Base-by-base conservation (phyloP, 2,888 invertebrate species). In the Acleris literana region DNA sequence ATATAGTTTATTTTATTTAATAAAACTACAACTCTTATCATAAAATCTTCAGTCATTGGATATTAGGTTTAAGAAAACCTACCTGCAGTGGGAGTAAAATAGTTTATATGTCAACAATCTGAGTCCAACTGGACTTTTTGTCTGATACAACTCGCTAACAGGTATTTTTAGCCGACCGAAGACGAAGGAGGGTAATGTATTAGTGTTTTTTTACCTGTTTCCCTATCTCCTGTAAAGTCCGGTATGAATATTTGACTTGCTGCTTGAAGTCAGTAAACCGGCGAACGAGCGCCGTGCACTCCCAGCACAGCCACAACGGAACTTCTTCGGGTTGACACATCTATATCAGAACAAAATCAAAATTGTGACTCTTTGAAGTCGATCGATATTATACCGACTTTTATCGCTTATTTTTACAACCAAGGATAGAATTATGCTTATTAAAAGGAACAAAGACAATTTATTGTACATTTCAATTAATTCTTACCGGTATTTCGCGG, bases 251-350 rank as follows among this genome's bases (percentile, higher is more conserved):
- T 44, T 78, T 74, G 0, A 87, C 81, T 81, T 83, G 85, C 0
- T 75, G 68, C 52, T 82, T 85, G 71, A 87, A 92, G 43, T 71
- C 81, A 0, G 72, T 71, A 49, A 85, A 88, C 1, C 76, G 75
- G 0, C 57, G 59, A 0, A 90, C 61, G 0, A 77, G 68, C 0
- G 85, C 84, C 0, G 80, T 72, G 60, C 92, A 92, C 66, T 89
- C 88, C 83, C 86, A 90, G 59, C 92, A 92, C 0, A 91, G 46
- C 46, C 69, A 74, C 0, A 86, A n/a, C 0, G 75, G 69, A 3
- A 69, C 7, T 9, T 57, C 59, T 1, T 70, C 74, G 0, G 53
- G 59, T 11, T 70, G 52, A 3, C 64, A 39, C 39, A 76, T 57
- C 83, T 84, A 68, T 4, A 59, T 18, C 13, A 20, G 46, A 33